phyloP scores from a whole-genome alignment of 2,797 vertebrate genomes.

The Podargus strigoides region DNA sequence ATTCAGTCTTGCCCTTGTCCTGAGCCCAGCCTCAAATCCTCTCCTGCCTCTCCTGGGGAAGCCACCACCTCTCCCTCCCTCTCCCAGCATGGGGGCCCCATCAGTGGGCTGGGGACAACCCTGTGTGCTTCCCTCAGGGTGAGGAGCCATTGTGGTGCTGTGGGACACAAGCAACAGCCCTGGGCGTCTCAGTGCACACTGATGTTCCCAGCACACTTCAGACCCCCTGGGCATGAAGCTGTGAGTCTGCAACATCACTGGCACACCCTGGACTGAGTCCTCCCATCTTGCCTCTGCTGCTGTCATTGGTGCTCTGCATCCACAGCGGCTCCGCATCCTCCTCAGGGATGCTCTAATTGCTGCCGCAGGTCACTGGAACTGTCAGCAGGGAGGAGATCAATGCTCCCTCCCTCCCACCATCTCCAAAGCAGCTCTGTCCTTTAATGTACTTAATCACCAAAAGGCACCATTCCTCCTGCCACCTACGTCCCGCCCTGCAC shows the following conservation, averaged over 20 bases:
- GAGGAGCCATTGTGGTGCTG: rapidly evolving
- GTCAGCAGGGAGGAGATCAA: neutral
- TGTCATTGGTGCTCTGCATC: neutral
- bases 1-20: neutral
- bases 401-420: neutral
- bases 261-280: rapidly evolving
- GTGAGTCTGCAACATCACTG: neutral
- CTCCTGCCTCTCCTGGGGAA: neutral
- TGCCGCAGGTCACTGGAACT: neutral
- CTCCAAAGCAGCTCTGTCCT: neutral
- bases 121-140: rapidly evolving
- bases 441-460: neutral
- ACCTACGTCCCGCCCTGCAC: neutral
- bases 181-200: neutral
- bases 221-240: neutral
- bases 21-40: neutral
- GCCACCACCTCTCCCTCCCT: neutral
- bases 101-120: neutral
- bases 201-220: neutral
- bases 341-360: neutral
- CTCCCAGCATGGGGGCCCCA: rapidly evolving
- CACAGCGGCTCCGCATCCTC: neutral
- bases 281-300: neutral
- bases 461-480: neutral
- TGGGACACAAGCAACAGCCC: neutral